Percentiles rank a stretch among this genome's conserved stretches.
These are phyloP conservation scores for Cenopis cana DNA, from an alignment of 2,888 invertebrate species.

Conservation along the genomic window DNA sequence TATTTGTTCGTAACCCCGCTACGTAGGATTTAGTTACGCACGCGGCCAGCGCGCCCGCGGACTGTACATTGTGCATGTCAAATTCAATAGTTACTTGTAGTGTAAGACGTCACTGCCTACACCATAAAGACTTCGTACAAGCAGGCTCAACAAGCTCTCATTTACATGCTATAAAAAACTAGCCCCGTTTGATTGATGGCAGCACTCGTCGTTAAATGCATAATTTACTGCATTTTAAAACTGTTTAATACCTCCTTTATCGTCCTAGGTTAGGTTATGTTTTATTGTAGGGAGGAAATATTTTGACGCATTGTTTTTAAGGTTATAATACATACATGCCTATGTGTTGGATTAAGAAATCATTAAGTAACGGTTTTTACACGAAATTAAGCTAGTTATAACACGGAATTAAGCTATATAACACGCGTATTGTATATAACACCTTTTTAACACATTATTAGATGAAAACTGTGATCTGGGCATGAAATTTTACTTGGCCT, in stretches of 20 bases:
- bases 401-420: no score
- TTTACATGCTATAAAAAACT: constrained; percentile 82
- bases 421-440: no score
- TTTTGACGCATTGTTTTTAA: constrained; percentile 25
- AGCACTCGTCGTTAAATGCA: constrained; percentile 73
- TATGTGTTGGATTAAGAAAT: no score
- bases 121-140: constrained; percentile 51
- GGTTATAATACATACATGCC: no score
- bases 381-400: no score
- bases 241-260: constrained; percentile 76
- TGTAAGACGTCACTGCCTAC: constrained; percentile 45
- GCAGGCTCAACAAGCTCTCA: constrained; percentile 59
- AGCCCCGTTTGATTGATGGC: constrained; percentile 77
- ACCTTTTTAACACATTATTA: no score
- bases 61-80: neutral
- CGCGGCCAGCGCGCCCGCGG: no score
- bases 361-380: no score
- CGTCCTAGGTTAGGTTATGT: constrained; percentile 47
- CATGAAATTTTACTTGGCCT: no score
- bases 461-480: no score
- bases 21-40: no score
- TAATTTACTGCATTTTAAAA: constrained; percentile 84
- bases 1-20: no score
- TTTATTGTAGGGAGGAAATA: constrained; percentile 25
- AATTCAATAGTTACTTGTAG: constrained; percentile 44